A percentile compares a stretch with the other conserved stretches of the same genome.
Conservation (phyloP, 2,888 invertebrate species). For the Lasioglossum figueresi region DNA sequence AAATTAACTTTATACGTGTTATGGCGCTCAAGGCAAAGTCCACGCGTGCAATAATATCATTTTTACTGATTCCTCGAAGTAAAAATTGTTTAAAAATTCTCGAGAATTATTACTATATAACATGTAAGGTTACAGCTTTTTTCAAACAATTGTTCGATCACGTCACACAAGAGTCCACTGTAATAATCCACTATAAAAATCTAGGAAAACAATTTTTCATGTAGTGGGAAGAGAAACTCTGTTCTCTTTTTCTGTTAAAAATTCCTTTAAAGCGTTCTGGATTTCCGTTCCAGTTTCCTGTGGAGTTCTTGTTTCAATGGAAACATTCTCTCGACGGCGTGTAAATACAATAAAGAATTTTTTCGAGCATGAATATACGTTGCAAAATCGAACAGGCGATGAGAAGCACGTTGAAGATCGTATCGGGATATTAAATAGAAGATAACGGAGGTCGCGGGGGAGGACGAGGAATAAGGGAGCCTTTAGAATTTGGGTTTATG, state of each 20-base stretch:
- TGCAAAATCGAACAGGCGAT: conserved; percentile 2
- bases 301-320: neutral
- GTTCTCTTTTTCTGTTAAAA: neutral
- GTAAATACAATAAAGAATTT: conserved; percentile 10
- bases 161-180: neutral
- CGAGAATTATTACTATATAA: neutral
- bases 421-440: conserved; percentile 27
- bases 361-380: neutral
- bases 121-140: neutral
- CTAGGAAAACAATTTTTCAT: neutral
- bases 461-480: conserved; percentile 12
- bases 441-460: conserved; percentile 10
- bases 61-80: neutral
- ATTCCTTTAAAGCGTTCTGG: neutral
- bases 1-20: neutral
- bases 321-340: neutral
- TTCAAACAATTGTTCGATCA: neutral
- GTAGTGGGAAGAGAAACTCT: neutral
- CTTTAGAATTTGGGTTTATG: conserved; percentile 6
- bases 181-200: neutral
- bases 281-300: neutral
- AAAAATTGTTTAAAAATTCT: neutral
- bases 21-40: neutral
- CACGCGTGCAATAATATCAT: neutral
- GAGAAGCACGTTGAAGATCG: conserved; percentile 15